These are phyloP conservation scores for Thunnus maccoyii DNA, from an alignment of 2,113 vertebrate species.

Conservation along the genomic window DNA sequence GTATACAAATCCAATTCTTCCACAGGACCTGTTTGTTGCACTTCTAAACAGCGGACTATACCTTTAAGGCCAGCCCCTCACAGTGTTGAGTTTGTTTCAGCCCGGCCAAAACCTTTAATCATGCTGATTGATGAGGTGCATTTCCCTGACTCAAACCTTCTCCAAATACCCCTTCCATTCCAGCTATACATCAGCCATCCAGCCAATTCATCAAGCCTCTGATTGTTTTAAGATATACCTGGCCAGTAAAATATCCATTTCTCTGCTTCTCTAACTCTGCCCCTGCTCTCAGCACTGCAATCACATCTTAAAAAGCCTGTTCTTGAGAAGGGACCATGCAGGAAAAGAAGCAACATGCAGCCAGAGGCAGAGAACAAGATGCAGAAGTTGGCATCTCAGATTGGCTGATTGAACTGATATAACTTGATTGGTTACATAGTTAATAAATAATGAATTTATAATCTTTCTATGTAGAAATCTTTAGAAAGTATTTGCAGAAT, in stretches of 20 bases:
- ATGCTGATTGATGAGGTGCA: slow-evolving; percentile 81
- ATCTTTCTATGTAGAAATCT: not conserved
- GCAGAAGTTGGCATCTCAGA: not conserved
- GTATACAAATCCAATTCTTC: not conserved
- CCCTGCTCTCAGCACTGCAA: slow-evolving; percentile 30
- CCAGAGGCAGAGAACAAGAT: not conserved
- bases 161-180: slow-evolving; percentile 74
- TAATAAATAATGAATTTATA: not conserved
- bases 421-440: not conserved
- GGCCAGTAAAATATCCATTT: slow-evolving; percentile 79
- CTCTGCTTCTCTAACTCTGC: slow-evolving; percentile 53
- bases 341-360: not conserved
- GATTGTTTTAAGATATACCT: slow-evolving; percentile 81
- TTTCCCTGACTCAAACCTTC: slow-evolving; percentile 81
- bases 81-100: slow-evolving; percentile 74
- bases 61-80: slow-evolving; percentile 73
- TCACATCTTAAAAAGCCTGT: slow-evolving; percentile 4
- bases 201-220: slow-evolving; percentile 77
- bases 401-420: not conserved
- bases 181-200: slow-evolving; percentile 77
- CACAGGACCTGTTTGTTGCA: slow-evolving; percentile 21
- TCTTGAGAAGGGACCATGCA: not conserved
- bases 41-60: slow-evolving; percentile 29
- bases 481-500: not conserved
- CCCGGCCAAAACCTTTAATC: slow-evolving; percentile 79